phyloP scores from a whole-genome alignment of 2,888 invertebrate genomes.

The Campaea margaritaria region DNA sequence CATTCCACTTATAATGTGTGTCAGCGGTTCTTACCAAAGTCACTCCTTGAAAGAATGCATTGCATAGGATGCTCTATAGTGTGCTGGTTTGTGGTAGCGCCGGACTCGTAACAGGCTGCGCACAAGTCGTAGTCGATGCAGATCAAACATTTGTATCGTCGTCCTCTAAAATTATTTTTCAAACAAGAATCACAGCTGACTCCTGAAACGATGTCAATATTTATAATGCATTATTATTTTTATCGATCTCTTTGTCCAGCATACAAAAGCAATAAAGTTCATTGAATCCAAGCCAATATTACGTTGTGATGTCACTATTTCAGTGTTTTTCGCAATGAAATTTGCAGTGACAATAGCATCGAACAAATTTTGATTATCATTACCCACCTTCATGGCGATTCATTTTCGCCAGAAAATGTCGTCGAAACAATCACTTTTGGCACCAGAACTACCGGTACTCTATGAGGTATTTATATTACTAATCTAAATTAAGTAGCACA shows the following conservation, averaged over 20 bases:
- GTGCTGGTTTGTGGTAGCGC: constrained; percentile 96
- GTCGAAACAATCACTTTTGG: constrained; percentile 77
- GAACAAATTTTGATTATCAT: constrained; percentile 85
- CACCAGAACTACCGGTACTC: constrained; percentile 79
- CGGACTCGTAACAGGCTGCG: constrained; percentile 97
- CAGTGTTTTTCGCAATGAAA: constrained; percentile 65
- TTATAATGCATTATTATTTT: constrained; percentile 59
- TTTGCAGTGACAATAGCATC: constrained; percentile 81
- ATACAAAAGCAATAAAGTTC: constrained; percentile 38
- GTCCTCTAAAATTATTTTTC: constrained; percentile 98
- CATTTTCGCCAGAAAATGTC: constrained; percentile 88
- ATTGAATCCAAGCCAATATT: constrained; percentile 43
- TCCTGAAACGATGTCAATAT: constrained; percentile 88
- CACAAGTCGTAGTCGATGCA: constrained; percentile 99
- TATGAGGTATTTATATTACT: constrained; percentile 83
- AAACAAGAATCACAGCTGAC: constrained; percentile 99
- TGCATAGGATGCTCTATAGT: constrained; percentile 99
- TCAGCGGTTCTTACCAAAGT: constrained; percentile 90
- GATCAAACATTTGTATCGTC: constrained; percentile 99
- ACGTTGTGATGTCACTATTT: constrained; percentile 48
- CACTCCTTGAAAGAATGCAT: constrained; percentile 98
- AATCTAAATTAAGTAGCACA: constrained; percentile 84
- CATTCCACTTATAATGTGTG: constrained; percentile 18
- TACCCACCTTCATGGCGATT: constrained; percentile 97
- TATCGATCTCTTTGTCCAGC: constrained; percentile 42